A percentile compares a stretch with the other conserved stretches of the same genome.
Conservation (phyloP, 1,140 invertebrate genomes). For the Drosophila triauraria region DNA sequence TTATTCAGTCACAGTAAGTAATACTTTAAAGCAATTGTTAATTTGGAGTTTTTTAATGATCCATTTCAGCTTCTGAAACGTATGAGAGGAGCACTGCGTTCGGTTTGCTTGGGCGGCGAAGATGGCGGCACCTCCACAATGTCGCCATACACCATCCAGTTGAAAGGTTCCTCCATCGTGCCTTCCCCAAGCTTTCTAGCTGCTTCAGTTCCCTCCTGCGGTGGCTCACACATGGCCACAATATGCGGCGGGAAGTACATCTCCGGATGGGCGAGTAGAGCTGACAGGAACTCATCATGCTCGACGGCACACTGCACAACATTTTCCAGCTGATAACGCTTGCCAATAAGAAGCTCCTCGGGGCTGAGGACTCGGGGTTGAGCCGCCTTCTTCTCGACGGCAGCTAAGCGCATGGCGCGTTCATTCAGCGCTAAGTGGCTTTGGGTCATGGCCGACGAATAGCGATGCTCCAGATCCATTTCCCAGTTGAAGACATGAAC, state of each 20-base stretch:
- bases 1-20: neutral
- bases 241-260: constrained; percentile 55
- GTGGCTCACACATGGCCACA: constrained; percentile 41
- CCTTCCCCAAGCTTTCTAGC: neutral
- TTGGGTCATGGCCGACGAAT: constrained; percentile 57
- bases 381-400: constrained; percentile 6
- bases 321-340: constrained; percentile 37
- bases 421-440: constrained; percentile 18
- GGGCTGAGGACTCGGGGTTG: neutral
- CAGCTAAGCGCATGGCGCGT: constrained; percentile 21
- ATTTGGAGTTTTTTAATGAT: too few species aligned
- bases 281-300: constrained; percentile 46
- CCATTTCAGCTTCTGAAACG: constrained; percentile 19
- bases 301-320: constrained; percentile 39
- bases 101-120: constrained; percentile 46
- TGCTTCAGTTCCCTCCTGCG: neutral
- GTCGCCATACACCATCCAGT: constrained; percentile 28
- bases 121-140: constrained; percentile 42
- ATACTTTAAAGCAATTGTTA: too few species aligned
- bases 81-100: constrained; percentile 5
- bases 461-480: constrained; percentile 70
- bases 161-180: neutral
- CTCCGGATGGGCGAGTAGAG: constrained; percentile 49
- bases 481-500: constrained; percentile 72
- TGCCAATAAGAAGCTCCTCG: constrained; percentile 43